Base-by-base conservation (phyloP, 2,888 invertebrate species). In the Heliconius aoede region DNA sequence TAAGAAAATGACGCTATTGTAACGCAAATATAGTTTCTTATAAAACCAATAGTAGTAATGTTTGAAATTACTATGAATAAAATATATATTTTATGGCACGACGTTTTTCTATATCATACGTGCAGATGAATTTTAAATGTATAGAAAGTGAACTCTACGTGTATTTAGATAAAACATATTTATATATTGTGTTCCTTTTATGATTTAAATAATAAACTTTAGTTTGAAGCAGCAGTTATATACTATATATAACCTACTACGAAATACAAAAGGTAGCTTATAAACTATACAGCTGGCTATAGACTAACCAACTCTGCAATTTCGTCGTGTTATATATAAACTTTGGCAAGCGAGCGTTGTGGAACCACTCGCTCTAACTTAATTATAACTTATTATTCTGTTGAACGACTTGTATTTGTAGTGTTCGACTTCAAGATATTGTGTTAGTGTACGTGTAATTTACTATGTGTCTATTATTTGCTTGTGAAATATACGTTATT, bases 381-480 rank as follows among this genome's bases (percentile, higher is more conserved):
- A 28, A 55, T 69, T 69, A 55, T 69, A 69, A 69, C 69, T 69
- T 69, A 55, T n/a, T 68, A 51, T 68, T 68, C 28, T 68, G 68
- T 30, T 69, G 13, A 69, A 69, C 55, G 55, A 69, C 51, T 69
- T 69, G 30, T 51, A 55, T 55, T 65, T 72, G 9, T 18, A 60
- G 60, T 11, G 36, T 11, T 26, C 55, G 36, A 24, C 18, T 18
- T 36, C 65, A 40, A 65, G 24, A 65, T 3, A 65, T 36, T n/a
- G n/a, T n/a, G n/a, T n/a, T n/a, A n/a, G n/a, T n/a, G n/a, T n/a
- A 24, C 18, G 1, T 65, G 15, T 40, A 24, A 15, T 60, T 2
- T 60, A 60, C 26, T 0, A 5, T 26, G 15, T 60, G 24, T 60
- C 9, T 60, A 26, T 60, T 60, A 24, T 26, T 60, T 60, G 15